Percentiles rank a stretch among this genome's conserved stretches.
phyloP scores from a whole-genome alignment of 2,797 vertebrate species.

The Chloroceryle inda region DNA sequence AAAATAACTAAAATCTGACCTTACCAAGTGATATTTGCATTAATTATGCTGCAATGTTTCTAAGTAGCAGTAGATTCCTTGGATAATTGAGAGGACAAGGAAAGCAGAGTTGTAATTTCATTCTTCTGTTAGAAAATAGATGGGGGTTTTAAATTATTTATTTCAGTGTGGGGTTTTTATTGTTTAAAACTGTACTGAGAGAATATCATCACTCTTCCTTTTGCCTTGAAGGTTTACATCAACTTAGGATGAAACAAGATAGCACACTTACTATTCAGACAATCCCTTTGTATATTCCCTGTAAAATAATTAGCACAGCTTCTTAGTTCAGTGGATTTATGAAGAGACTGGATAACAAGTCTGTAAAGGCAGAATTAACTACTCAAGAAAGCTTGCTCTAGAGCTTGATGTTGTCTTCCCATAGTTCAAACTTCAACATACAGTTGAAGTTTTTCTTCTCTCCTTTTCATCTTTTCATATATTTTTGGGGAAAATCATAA shows the following conservation, averaged over 20 bases:
- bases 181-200: not conserved
- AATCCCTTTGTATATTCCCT: not conserved
- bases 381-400: not conserved
- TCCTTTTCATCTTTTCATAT: not conserved
- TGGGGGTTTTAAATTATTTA: not conserved
- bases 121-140: not conserved
- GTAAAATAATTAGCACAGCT: not conserved
- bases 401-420: not conserved
- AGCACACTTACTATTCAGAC: not conserved
- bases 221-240: not conserved
- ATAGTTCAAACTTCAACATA: not conserved
- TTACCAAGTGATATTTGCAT: not conserved
- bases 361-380: not conserved
- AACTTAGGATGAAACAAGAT: not conserved
- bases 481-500: not conserved
- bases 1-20: not conserved
- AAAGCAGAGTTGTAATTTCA: not conserved
- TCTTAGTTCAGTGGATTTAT: not conserved
- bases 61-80: not conserved
- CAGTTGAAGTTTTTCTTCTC: too few relatives aligned
- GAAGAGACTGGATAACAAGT: not conserved
- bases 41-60: not conserved
- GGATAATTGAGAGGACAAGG: not conserved
- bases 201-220: not conserved
- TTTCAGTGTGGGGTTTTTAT: not conserved